A percentile compares a stretch with the other conserved stretches of the same genome.
These are phyloP conservation scores for Sardina pilchardus DNA, from an alignment of 2,113 vertebrate genomes.

Conservation along the genomic window DNA sequence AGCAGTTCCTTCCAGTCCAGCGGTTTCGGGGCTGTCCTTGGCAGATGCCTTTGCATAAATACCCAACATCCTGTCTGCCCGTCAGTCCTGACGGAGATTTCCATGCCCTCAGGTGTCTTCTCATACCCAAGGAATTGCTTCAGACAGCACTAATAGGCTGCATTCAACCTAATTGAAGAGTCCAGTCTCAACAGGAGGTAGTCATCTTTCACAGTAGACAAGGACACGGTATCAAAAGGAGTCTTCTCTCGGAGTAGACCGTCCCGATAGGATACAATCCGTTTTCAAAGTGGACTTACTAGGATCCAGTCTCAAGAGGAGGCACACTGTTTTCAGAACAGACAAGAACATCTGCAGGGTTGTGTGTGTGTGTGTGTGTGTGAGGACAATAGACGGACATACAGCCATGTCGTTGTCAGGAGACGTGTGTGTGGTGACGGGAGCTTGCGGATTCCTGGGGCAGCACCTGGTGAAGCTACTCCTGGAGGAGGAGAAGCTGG, in stretches of 20 bases:
- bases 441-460: slow-evolving; percentile 88
- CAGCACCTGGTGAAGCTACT: slow-evolving; percentile 75
- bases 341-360: not conserved
- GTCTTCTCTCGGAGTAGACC: no score
- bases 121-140: slow-evolving; percentile 18
- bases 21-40: slow-evolving; percentile 51
- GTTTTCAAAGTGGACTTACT: not conserved
- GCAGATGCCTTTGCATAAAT: slow-evolving; percentile 32
- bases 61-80: slow-evolving; percentile 20
- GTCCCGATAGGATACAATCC: not conserved
- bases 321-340: not conserved
- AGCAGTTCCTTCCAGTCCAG: not conserved
- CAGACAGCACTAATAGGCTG: slow-evolving; percentile 26
- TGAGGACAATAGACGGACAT: slow-evolving; percentile 3
- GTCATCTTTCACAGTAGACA: not conserved
- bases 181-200: not conserved
- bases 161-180: not conserved
- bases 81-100: slow-evolving; percentile 11
- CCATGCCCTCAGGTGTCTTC: slow-evolving; percentile 21
- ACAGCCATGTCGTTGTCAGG: slow-evolving; percentile 69
- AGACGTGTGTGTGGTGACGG: slow-evolving; percentile 85
- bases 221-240: not conserved
- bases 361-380: not conserved
- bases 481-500: slow-evolving; percentile 74
- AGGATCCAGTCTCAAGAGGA: not conserved